Conservation (phyloP, 2,113 vertebrate genomes). For the Calidris pygmaea region DNA sequence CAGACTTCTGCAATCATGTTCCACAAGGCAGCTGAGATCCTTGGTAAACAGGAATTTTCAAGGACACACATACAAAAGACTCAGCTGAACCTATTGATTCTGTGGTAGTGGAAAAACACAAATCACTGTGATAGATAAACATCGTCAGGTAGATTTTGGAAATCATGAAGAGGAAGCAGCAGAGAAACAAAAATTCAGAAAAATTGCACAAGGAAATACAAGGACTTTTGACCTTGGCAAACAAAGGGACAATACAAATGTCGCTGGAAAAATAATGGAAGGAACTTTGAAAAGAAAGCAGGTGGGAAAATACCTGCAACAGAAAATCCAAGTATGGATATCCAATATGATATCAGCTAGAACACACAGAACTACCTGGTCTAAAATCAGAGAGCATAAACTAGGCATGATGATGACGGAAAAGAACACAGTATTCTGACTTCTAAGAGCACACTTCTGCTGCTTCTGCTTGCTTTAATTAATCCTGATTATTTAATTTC, state of each 20-base stretch:
- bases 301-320: not conserved
- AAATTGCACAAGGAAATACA: not conserved
- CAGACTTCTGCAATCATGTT: not conserved
- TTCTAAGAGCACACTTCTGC: not conserved
- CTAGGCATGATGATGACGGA: not conserved
- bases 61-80: not conserved
- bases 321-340: not conserved
- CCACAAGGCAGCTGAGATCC: not conserved
- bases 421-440: not conserved
- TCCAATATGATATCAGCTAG: not conserved
- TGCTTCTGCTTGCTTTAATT: not conserved
- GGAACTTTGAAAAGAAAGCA: not conserved
- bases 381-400: not conserved
- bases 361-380: not conserved
- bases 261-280: not conserved
- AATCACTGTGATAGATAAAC: not conserved
- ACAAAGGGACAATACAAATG: not conserved
- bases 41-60: not conserved
- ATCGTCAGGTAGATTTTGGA: not conserved
- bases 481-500: not conserved
- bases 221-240: not conserved
- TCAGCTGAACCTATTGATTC: not conserved
- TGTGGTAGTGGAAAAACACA: not conserved
- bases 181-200: not conserved
- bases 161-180: not conserved